A percentile compares a stretch with the other conserved stretches of the same genome.
These are phyloP conservation scores for Typhlomys cinereus DNA, from an alignment of 2,113 vertebrate genomes.

Conservation along the genomic window DNA sequence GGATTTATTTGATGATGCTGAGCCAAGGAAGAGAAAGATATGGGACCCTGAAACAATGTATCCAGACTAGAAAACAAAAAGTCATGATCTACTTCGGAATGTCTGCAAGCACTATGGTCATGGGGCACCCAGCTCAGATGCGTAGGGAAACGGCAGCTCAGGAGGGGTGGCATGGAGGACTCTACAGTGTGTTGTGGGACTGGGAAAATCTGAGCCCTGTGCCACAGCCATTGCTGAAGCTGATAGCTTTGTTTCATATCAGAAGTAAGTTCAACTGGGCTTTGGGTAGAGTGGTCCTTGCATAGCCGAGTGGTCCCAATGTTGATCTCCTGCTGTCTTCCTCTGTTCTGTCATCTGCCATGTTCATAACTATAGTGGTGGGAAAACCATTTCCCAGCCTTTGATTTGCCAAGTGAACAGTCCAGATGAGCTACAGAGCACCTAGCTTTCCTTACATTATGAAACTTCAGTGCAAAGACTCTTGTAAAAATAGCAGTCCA, in stretches of 20 bases:
- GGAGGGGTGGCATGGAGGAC: not conserved
- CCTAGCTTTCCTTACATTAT: not conserved
- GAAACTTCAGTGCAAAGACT: not conserved
- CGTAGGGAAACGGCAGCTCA: not conserved
- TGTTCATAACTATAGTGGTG: not conserved
- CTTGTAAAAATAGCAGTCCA: conserved; percentile 10
- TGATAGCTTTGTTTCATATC: not conserved
- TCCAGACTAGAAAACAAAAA: not conserved
- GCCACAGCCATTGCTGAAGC: not conserved
- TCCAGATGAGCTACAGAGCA: not conserved
- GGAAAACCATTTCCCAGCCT: not conserved
- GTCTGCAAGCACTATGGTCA: not conserved
- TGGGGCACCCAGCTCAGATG: not conserved
- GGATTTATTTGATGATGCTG: not conserved
- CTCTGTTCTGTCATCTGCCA: not conserved
- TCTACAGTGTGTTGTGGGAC: not conserved
- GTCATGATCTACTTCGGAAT: not conserved
- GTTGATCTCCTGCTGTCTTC: not conserved
- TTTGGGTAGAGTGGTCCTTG: not conserved
- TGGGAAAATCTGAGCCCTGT: not conserved
- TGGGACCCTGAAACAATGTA: not conserved
- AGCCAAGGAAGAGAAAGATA: not conserved
- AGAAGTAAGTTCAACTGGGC: not conserved
- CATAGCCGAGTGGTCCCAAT: not conserved
- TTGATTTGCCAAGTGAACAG: not conserved